phyloP scores from a whole-genome alignment of 1,140 invertebrate species.

The Tetramorium simillimum region DNA sequence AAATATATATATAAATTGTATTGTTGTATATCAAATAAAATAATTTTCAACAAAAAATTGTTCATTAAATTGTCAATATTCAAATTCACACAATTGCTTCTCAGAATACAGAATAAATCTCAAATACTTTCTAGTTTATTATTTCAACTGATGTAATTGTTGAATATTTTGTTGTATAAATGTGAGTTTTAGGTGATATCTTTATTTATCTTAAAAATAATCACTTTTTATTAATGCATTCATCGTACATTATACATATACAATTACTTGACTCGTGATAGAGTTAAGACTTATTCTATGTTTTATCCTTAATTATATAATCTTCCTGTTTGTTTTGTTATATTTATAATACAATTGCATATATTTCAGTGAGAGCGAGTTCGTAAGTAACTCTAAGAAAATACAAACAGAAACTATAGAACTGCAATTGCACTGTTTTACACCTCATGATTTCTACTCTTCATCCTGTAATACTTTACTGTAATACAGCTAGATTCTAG shows the following conservation, averaged over 20 bases:
- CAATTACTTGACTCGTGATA: conserved; percentile 77
- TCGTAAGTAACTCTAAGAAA: conserved; percentile 63
- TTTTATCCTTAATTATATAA: conserved; percentile 70
- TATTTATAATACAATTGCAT: conserved; percentile 75
- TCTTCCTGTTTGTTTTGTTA: conserved; percentile 65
- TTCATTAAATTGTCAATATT: background rate
- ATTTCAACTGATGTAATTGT: background rate
- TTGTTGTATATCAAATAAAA: background rate
- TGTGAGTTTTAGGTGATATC: conserved; percentile 18
- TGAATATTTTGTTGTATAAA: background rate
- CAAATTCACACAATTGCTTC: background rate
- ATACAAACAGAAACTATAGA: conserved; percentile 61
- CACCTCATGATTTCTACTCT: conserved; percentile 23
- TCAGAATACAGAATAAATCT: background rate
- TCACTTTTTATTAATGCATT: conserved; percentile 84
- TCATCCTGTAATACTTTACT: conserved; percentile 53
- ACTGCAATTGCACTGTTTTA: conserved; percentile 44
- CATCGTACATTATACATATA: conserved; percentile 83
- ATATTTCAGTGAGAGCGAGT: conserved; percentile 69
- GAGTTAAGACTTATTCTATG: conserved; percentile 77
- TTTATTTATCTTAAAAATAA: conserved; percentile 84
- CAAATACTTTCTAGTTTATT: background rate
- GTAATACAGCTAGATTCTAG: conserved; percentile 41
- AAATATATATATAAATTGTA: background rate
- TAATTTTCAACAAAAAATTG: background rate